Conservation (phyloP, 2,888 invertebrate species). For the Drosophila subsilvestris region DNA sequence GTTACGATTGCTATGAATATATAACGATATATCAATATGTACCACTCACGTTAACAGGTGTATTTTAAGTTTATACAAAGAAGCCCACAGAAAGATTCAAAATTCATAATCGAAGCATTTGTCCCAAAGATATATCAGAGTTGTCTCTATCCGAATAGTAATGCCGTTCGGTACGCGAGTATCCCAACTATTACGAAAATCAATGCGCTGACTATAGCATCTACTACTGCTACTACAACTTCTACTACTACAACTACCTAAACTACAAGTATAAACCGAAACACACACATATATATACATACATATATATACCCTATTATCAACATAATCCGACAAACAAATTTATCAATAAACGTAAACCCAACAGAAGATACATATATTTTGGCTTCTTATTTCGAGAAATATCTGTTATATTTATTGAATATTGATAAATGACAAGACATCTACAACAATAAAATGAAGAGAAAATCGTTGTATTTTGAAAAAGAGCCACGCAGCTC, state of each 20-base stretch:
- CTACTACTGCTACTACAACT: conserved; percentile 58
- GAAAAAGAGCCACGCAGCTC: conserved; percentile 11
- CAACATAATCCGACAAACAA: conserved; percentile 54
- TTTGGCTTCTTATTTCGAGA: conserved; percentile 65
- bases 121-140: conserved; percentile 55
- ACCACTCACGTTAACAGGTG: conserved; percentile 30
- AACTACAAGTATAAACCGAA: conserved; percentile 39
- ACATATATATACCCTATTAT: conserved; percentile 23
- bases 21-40: conserved; percentile 43
- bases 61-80: conserved; percentile 16
- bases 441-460: background rate
- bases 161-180: conserved; percentile 63
- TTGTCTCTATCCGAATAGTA: conserved; percentile 41
- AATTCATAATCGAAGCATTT: conserved; percentile 56
- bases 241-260: conserved; percentile 58
- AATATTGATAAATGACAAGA: conserved; percentile 15
- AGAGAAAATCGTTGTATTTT: conserved; percentile 40
- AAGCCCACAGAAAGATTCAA: conserved; percentile 6
- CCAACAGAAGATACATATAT: conserved; percentile 50
- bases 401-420: conserved; percentile 37
- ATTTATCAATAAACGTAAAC: conserved; percentile 50
- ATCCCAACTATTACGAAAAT: conserved; percentile 75
- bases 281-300: conserved; percentile 24
- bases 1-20: conserved; percentile 30
- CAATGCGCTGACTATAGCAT: conserved; percentile 60